These are phyloP conservation scores for Dyspetes luteomarginatus DNA, from an alignment of 2,888 invertebrate species.

Conservation along the genomic window DNA sequence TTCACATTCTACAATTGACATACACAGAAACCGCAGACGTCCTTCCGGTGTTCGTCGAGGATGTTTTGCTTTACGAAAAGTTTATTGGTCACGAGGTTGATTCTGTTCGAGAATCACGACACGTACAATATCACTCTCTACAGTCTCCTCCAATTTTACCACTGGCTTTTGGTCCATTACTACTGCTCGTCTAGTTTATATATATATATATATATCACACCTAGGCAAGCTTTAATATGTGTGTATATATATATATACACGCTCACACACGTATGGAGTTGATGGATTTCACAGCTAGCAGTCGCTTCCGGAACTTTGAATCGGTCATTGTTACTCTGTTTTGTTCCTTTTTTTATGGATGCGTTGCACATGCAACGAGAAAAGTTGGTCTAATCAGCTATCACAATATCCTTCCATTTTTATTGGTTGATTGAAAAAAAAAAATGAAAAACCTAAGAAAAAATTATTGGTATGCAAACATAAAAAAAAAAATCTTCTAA, in stretches of 20 bases:
- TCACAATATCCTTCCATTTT: neutral
- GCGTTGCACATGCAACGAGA: neutral
- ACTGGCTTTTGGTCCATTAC: neutral
- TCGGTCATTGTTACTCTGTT: conserved; percentile 17
- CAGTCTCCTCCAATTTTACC: neutral
- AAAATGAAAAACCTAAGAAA: too few relatives aligned
- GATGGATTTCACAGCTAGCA: conserved; percentile 36
- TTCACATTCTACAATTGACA: neutral
- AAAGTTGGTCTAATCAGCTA: conserved; percentile 29
- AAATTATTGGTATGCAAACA: too few relatives aligned
- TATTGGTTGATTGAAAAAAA: neutral
- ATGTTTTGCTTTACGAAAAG: conserved; percentile 29
- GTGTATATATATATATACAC: too few relatives aligned
- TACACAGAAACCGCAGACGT: conserved; percentile 13
- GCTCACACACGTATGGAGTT: conserved; percentile 4
- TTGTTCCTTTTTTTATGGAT: neutral
- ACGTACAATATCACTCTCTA: conserved; percentile 11
- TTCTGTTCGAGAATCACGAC: conserved; percentile 33
- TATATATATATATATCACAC: neutral
- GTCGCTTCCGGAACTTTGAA: conserved; percentile 26
- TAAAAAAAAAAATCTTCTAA: too few relatives aligned
- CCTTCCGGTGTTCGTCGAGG: neutral
- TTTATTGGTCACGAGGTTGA: conserved; percentile 22
- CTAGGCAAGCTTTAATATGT: neutral
- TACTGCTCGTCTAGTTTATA: neutral